Conservation (phyloP, 1,140 invertebrate genomes). For the Penaeus chinensis region DNA sequence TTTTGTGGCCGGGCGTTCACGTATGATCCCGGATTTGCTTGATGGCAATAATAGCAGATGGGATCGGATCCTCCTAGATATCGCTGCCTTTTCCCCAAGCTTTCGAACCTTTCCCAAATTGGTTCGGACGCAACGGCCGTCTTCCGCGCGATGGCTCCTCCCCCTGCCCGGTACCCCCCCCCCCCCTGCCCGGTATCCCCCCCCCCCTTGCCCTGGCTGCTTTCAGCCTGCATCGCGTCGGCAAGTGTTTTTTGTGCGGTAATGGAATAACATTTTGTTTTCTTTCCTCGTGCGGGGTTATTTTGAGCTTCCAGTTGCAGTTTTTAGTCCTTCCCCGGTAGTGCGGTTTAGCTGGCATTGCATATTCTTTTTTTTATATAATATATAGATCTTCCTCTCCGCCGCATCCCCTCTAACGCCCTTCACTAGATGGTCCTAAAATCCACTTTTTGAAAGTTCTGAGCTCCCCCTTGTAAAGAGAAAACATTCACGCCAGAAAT, state of each 20-base stretch:
- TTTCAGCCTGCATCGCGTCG: too few species aligned
- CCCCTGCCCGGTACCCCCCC: not conserved
- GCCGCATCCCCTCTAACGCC: conserved; percentile 32
- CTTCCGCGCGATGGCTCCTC: not conserved
- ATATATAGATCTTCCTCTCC: not conserved
- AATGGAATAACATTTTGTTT: too few species aligned
- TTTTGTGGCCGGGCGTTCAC: conserved; percentile 55
- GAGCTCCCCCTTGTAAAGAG: conserved; percentile 25
- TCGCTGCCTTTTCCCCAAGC: conserved; percentile 11
- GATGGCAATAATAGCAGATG: conserved; percentile 61
- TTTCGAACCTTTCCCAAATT: conserved; percentile 26
- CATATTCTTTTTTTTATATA: too few species aligned
- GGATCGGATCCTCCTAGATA: conserved; percentile 48
- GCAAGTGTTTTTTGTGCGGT: too few species aligned
- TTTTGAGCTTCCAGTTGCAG: too few species aligned
- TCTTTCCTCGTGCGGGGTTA: too few species aligned
- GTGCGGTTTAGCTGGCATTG: too few species aligned
- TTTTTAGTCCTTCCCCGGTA: too few species aligned
- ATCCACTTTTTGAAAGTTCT: conserved; percentile 47
- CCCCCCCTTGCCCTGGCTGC: too few species aligned
- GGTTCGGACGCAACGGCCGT: conserved; percentile 32
- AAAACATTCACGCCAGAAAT: conserved; percentile 45
- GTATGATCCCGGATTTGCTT: conserved; percentile 59
- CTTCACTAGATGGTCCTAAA: conserved; percentile 48
- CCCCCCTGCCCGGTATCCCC: not conserved